Conservation (phyloP, 2,888 invertebrate species). For the Nomada ferruginata region DNA sequence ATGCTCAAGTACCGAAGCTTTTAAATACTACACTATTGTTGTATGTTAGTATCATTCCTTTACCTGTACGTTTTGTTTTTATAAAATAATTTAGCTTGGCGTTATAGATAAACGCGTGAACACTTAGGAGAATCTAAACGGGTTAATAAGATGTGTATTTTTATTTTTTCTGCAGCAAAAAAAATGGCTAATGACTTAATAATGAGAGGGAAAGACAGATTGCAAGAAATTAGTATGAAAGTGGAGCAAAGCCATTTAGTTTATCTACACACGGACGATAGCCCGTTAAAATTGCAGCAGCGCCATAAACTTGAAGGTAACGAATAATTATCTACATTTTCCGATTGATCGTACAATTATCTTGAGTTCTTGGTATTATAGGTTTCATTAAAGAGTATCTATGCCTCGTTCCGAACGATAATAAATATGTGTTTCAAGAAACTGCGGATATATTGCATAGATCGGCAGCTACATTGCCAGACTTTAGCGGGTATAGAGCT, state of each 20-base stretch:
- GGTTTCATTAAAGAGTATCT: constrained; percentile 92
- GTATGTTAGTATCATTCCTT: not conserved
- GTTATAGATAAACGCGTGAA: not conserved
- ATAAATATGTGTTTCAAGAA: constrained; percentile 91
- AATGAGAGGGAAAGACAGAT: constrained; percentile 84
- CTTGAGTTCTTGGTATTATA: constrained; percentile 77
- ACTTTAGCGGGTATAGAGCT: constrained; percentile 93
- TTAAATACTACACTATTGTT: not conserved
- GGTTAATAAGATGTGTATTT: not conserved
- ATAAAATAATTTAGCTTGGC: constrained; percentile 10
- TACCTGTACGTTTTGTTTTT: constrained; percentile 19
- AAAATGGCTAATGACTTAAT: constrained; percentile 78
- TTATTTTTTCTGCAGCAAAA: constrained; percentile 50
- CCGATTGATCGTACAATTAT: not conserved
- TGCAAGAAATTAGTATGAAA: constrained; percentile 89
- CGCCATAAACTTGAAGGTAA: constrained; percentile 91
- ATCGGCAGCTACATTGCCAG: constrained; percentile 89
- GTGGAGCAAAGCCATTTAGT: constrained; percentile 91
- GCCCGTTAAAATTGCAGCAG: constrained; percentile 90
- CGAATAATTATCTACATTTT: too few species aligned
- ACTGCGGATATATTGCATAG: constrained; percentile 91
- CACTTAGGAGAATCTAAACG: not conserved
- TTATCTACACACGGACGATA: constrained; percentile 92
- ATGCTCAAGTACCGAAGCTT: not conserved
- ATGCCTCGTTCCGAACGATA: constrained; percentile 90